Evolutionary conservation across 2,113 vertebrate species (phyloP), one percentile per base, ranked within the genome.

Genomic region (Festucalex cinctus): DNA sequence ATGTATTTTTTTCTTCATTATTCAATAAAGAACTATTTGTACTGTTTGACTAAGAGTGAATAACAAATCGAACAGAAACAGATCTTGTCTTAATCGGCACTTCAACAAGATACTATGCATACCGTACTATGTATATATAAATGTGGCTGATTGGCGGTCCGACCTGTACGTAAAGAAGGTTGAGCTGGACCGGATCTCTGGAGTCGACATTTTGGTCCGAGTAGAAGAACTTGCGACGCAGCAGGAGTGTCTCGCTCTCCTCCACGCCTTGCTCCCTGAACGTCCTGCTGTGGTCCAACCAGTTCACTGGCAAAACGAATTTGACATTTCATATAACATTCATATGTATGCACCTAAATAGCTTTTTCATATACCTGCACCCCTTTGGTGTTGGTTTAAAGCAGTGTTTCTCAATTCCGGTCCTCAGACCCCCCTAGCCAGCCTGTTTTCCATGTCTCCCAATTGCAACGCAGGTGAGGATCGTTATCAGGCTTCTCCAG

Each of bases 161-260:
- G 54, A 98, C 97, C 96, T 99, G 97, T 20, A 99, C 97, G 44
- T 99, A 99, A 37, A 99, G 96, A 78, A 99, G 88, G 82, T 99
- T 99, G 70, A 99, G 94, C 76, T 99, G 97, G 70, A 99, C 97
- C 0, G 97, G 97, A 83, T 99, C 97, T 70, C 97, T 88, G 0
- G 97, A 99, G 82, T 99, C 97, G n/a, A 99, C 97, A 0, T 99
- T 99, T 91, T 99, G 97, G 83, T 99, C 97, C 0, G 97, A 99
- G 83, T 99, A 99, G 86, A 99, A 99, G 88, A 99, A 99, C 86
- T 99, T 99, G 0, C 97, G 89, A 54, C 97, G 91, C 37, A 99
- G 91, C 51, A 99, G 88, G 0, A 99, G 88, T 0, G 94, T 99
- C 82, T 99, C 96, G 0, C 90, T 98, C 71, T 99, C 97, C 22